phyloP scores from a whole-genome alignment of 1,140 invertebrate species.

The Bombus confusus region DNA sequence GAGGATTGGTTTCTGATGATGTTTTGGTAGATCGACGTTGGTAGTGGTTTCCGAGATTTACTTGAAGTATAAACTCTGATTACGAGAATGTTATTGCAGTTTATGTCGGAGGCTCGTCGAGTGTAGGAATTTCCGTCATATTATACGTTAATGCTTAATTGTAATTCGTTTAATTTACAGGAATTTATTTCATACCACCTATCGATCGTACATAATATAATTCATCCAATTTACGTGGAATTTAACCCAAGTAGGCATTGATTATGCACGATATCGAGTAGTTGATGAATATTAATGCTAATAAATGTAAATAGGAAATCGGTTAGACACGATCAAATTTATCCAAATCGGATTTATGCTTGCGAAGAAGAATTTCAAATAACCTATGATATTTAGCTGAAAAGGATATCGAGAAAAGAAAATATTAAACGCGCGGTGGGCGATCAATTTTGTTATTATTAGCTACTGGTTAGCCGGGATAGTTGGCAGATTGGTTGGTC shows the following conservation, averaged over 20 bases:
- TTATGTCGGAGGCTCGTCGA: neutral
- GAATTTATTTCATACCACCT: neutral
- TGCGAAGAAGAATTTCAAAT: neutral
- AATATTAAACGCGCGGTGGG: neutral
- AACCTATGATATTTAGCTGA: neutral
- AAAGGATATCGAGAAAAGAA: neutral
- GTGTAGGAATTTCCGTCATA: neutral
- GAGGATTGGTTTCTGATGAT: conserved; percentile 8
- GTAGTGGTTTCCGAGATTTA: neutral
- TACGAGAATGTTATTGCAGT: neutral
- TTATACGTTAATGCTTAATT: neutral
- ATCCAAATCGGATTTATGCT: too few relatives aligned
- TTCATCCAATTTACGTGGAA: conserved; percentile 5
- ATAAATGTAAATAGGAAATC: neutral
- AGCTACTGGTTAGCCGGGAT: neutral
- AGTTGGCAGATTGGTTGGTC: conserved; percentile 41
- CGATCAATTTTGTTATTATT: conserved; percentile 40
- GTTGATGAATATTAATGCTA: neutral
- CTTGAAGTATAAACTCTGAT: neutral
- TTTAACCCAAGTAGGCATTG: neutral
- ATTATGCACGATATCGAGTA: conserved; percentile 6
- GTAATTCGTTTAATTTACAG: neutral
- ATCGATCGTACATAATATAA: neutral
- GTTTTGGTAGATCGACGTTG: conserved; percentile 3
- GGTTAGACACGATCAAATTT: neutral